Evolutionary conservation across 2,888 invertebrate species (phyloP).

Genomic region (Allolobophora icterica): DNA sequence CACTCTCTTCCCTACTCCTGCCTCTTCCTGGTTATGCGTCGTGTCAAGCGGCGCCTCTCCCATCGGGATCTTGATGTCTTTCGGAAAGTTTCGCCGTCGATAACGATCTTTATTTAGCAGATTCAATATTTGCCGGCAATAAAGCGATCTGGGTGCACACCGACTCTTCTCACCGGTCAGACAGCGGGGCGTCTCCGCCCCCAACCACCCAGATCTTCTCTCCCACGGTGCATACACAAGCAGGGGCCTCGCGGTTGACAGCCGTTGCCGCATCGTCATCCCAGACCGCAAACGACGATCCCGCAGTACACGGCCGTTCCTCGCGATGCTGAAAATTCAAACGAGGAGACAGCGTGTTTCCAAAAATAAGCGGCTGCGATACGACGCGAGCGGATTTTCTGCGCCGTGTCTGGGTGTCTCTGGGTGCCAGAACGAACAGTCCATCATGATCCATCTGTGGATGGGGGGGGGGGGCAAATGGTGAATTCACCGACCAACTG

Average conservation of each 20-base stretch:
- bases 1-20: background rate
- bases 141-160: background rate
- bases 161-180: background rate
- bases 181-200: background rate
- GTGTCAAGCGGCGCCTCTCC: background rate
- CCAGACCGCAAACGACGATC: no score
- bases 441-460: no score
- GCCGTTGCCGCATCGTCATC: no score
- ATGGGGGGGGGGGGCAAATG: no score
- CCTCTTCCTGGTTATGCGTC: background rate
- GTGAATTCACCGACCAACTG: no score
- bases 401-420: no score
- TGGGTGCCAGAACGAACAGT: no score
- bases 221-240: background rate
- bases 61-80: background rate
- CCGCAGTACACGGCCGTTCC: no score
- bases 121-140: constrained; percentile 9
- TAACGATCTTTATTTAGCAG: background rate
- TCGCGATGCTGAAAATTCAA: background rate
- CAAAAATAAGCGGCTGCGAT: background rate
- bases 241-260: background rate
- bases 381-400: background rate
- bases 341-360: background rate
- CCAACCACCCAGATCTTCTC: background rate
- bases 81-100: background rate